phyloP scores from a whole-genome alignment of 2,797 vertebrate species.

The Danio albolineatus region DNA sequence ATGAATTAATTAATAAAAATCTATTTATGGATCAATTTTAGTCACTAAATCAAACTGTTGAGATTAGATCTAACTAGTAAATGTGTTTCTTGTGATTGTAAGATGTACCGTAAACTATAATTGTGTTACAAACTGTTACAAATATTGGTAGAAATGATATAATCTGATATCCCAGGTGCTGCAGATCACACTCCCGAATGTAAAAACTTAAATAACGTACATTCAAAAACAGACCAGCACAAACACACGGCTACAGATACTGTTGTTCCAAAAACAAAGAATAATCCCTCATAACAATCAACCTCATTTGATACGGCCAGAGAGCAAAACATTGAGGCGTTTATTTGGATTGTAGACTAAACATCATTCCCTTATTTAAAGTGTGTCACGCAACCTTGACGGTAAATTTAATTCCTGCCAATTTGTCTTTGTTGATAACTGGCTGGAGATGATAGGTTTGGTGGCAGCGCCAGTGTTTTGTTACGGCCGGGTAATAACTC shows the following conservation, averaged over 20 bases:
- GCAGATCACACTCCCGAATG: neutral
- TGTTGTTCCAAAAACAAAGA: slow-evolving; percentile 37
- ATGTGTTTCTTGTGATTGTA: too few species aligned
- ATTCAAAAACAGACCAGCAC: slow-evolving; percentile 15
- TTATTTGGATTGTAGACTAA: slow-evolving; percentile 28
- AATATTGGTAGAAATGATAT: too few species aligned
- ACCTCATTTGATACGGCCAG: slow-evolving; percentile 5
- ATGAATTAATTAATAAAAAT: too few species aligned
- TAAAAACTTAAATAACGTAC: neutral
- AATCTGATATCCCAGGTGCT: neutral
- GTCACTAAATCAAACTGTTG: too few species aligned
- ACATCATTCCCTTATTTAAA: slow-evolving; percentile 33
- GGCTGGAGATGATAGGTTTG: slow-evolving; percentile 32
- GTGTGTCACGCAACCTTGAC: slow-evolving; percentile 5
- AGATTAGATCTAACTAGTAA: too few species aligned
- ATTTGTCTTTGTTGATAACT: slow-evolving; percentile 39
- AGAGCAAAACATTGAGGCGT: slow-evolving; percentile 19
- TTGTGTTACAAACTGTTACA: neutral
- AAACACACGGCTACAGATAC: slow-evolving; percentile 44
- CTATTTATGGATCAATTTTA: too few species aligned
- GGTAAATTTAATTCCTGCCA: slow-evolving; percentile 25
- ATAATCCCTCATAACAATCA: slow-evolving; percentile 1
- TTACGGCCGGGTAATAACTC: slow-evolving; percentile 57
- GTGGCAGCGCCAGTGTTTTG: slow-evolving; percentile 45
- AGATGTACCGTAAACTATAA: neutral